Evolutionary conservation across 2,113 vertebrate genomes (phyloP).

Genomic region (Abramis brama): DNA sequence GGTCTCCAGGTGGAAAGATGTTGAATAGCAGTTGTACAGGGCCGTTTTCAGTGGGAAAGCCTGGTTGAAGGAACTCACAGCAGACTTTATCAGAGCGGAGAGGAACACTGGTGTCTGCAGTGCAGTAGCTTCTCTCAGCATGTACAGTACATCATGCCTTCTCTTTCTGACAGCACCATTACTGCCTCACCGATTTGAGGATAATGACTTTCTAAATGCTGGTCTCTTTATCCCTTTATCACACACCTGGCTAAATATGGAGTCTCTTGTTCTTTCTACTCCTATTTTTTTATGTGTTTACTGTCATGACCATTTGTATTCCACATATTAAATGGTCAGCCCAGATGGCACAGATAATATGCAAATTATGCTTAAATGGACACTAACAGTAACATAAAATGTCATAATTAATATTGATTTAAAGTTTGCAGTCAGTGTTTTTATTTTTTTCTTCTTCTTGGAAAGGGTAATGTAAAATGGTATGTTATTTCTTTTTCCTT

Average conservation of each 20-base stretch:
- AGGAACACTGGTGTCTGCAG: background rate
- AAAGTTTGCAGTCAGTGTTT: background rate
- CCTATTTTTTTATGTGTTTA: background rate
- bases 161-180: constrained; percentile 24
- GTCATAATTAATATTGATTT: background rate
- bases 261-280: background rate
- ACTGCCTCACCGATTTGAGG: constrained; percentile 41
- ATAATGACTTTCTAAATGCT: constrained; percentile 47
- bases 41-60: background rate
- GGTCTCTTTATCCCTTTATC: constrained; percentile 37
- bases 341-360: constrained; percentile 2
- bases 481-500: background rate
- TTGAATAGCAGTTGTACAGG: background rate
- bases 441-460: background rate
- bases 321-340: too few relatives aligned
- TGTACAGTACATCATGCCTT: constrained; percentile 29
- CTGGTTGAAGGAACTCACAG: background rate
- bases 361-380: constrained; percentile 39
- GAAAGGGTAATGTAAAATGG: background rate
- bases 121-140: constrained; percentile 31
- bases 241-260: constrained; percentile 16
- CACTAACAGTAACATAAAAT: constrained; percentile 20
- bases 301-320: background rate
- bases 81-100: background rate
- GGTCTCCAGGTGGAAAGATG: background rate